phyloP scores from a whole-genome alignment of 64 coral and sea anemone species.

The Stichodactyla helianthus region DNA sequence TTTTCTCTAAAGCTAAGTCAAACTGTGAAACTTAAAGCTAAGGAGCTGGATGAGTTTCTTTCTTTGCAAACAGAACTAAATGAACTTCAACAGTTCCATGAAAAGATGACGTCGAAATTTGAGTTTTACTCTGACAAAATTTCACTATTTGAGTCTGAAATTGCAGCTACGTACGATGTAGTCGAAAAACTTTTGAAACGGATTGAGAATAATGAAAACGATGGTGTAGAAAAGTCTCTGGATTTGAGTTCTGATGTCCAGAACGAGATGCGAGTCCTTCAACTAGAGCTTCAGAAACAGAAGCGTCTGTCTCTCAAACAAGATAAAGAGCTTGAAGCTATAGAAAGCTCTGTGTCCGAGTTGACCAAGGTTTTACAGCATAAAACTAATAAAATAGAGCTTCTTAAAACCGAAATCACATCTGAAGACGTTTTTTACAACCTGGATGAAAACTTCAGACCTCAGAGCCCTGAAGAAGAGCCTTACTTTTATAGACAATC shows the following conservation, averaged over 20 bases:
- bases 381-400: neutral
- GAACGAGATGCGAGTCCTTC: neutral
- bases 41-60: constrained; percentile 46
- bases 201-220: neutral
- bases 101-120: neutral
- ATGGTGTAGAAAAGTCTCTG: neutral
- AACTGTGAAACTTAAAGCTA: constrained; percentile 67
- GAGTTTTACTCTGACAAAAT: neutral
- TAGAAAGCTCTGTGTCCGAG: neutral
- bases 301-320: neutral
- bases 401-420: neutral
- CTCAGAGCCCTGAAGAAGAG: neutral
- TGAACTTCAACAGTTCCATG: neutral
- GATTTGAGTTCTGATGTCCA: neutral
- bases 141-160: neutral
- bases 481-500: neutral
- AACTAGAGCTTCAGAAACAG: neutral
- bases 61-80: constrained; percentile 29
- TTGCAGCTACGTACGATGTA: neutral
- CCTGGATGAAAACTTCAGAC: neutral
- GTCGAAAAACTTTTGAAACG: neutral
- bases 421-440: neutral
- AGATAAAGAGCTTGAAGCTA: neutral
- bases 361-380: neutral
- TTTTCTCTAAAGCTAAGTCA: constrained; percentile 44